Evolutionary conservation across 1,140 invertebrate genomes (phyloP), one percentile per base, ranked within the genome.

Genomic region (Oryzaephilus surinamensis): DNA sequence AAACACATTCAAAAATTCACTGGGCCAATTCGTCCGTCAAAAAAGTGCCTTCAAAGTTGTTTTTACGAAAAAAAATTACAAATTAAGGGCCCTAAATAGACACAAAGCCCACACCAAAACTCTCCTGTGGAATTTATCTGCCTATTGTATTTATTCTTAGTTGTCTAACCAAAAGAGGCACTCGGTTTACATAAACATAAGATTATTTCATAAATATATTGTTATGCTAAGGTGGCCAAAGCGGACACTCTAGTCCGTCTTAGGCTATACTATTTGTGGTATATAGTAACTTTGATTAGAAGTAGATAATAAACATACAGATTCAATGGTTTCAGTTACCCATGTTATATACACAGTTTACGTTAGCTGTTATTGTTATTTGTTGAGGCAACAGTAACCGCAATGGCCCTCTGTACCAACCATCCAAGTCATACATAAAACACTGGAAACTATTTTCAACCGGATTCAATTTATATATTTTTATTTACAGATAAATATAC

Each of bases 21-120:
- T 78, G 77, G 80, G 79, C 79, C 80, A 79, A 74, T 77, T 81
- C 79, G 79, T 83, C 81, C 80, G 81, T 81, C 79, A 79, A 79
- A 62, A 77, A 83, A 83, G 79, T 83, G 80, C 80, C 80, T 84
- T 84, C 80, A 72, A 73, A 71, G 66, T 77, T 80, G 76, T 81
- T 83, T 82, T 79, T 81, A 81, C 76, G 73, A 79, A 77, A 77
- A 72, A 73, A 66, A 66, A 62, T 67, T 68, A 72, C 66, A 76
- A 76, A 73, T 71, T 74, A 76, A 74, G 74, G 81, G 80, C 80
- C 80, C 79, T 78, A 77, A 79, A 84, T 83, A 83, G 79, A 73
- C 75, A 71, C 66, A 60, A 69, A 62, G 73, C 74, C 70, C 73
- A 60, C 10, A 71, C 72, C 72, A 71, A 74, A 74, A 69, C 65